These are phyloP conservation scores for Melinaea menophilus DNA, from an alignment of 2,888 invertebrate species.

Conservation along the genomic window DNA sequence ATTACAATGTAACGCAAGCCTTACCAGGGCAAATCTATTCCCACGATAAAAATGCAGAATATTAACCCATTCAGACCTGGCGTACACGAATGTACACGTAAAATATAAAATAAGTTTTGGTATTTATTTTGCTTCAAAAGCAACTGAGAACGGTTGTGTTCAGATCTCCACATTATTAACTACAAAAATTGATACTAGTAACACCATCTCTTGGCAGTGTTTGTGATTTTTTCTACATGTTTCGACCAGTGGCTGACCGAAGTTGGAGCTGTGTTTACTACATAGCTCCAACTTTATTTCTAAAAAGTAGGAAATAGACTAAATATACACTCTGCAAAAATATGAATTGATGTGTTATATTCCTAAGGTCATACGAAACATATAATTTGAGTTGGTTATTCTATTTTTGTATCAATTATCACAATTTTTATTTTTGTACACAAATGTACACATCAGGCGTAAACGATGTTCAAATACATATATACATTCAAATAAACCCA, in stretches of 20 bases:
- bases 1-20: too few relatives aligned
- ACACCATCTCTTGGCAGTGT: slow-evolving; percentile 21
- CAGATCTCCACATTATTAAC: slow-evolving; percentile 19
- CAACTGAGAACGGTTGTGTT: slow-evolving; percentile 18
- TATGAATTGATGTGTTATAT: slow-evolving; percentile 24
- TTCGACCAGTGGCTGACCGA: slow-evolving; percentile 20
- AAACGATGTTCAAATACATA: too few relatives aligned
- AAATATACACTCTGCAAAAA: slow-evolving; percentile 25
- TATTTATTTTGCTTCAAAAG: slow-evolving; percentile 9
- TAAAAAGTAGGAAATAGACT: slow-evolving; percentile 13
- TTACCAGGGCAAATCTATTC: too few relatives aligned
- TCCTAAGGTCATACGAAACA: slow-evolving; percentile 23
- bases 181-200: slow-evolving; percentile 20
- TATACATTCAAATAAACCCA: too few relatives aligned
- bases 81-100: slow-evolving; percentile 21
- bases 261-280: too few relatives aligned
- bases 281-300: slow-evolving; percentile 21
- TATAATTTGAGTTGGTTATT: neutral
- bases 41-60: too few relatives aligned
- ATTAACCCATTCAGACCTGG: slow-evolving; percentile 21
- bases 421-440: too few relatives aligned
- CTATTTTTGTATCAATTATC: too few relatives aligned
- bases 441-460: too few relatives aligned
- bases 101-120: slow-evolving; percentile 12
- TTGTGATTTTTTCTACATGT: slow-evolving; percentile 20